Evolutionary conservation across 2,797 vertebrate species (phyloP).

Genomic region (Poecilia picta): DNA sequence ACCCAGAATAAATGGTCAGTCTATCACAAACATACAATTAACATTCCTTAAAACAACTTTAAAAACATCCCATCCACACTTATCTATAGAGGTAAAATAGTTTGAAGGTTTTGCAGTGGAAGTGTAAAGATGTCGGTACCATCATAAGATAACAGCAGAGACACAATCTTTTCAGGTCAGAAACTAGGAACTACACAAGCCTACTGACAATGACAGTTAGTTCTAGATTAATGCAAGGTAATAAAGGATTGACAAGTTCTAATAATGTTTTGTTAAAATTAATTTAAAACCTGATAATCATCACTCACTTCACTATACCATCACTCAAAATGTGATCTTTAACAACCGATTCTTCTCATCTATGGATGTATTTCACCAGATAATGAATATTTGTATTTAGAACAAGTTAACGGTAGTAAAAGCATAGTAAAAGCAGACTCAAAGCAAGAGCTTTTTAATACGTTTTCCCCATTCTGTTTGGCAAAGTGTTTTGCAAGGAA

Average conservation of each 20-base stretch:
- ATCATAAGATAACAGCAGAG: background rate
- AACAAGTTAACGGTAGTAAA: background rate
- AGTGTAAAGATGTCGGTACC: background rate
- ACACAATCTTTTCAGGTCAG: background rate
- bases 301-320: background rate
- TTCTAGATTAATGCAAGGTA: background rate
- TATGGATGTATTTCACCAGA: background rate
- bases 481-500: background rate
- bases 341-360: background rate
- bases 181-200: background rate
- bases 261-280: background rate
- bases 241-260: background rate
- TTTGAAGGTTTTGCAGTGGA: background rate
- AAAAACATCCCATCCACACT: background rate
- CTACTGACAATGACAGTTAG: background rate
- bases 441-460: background rate
- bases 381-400: background rate
- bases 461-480: background rate
- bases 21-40: background rate
- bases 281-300: background rate
- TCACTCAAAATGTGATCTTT: background rate
- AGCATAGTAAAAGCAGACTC: background rate
- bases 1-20: background rate
- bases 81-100: background rate
- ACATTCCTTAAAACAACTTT: background rate